Evolutionary conservation across 1,140 invertebrate species (phyloP), one percentile per base, ranked within the genome.

Genomic region (Mesaphorura yosii): DNA sequence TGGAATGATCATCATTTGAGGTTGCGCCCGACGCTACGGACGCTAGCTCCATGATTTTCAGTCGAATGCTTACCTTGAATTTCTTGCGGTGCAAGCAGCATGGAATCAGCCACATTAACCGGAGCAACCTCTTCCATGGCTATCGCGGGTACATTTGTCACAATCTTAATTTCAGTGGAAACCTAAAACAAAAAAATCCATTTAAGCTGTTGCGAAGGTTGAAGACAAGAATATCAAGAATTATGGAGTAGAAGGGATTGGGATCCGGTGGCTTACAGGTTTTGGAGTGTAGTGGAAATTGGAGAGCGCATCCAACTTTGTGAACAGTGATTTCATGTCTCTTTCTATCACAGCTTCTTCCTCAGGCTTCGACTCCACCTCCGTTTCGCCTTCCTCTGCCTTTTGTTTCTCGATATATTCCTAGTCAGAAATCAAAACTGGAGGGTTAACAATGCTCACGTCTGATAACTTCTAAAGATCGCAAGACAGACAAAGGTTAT

Each of bases 41-140:
- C n/a, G n/a, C n/a, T n/a, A n/a, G n/a, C n/a, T n/a, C n/a, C n/a
- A n/a, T n/a, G n/a, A n/a, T n/a, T n/a, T n/a, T n/a, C n/a, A n/a
- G n/a, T 19, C 39, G 19, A 50, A 27, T 27, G 50, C 51, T 65
- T 73, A 81, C 82, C 74, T 72, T 84, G 79, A 15, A 98, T 73
- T 80, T 98, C 94, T 72, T 97, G 88, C 2, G 95, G 94, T 20
- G 95, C 93, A 38, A 98, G 70, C 19, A 95, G 69, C 1, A 80
- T 76, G 14, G 83, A 85, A 73, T 94, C 87, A 65, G 81, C 89
- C 1, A 83, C 78, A 22, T 81, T 79, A 2, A 87, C 74, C 27
- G 92, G 93, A 2, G 87, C 88, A n/a, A 94, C 88, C 73, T 98
- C 93, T 73, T 98, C 95, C 78, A 96, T 88, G 26, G 72, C 77